Conservation (phyloP, 1,140 invertebrate genomes). For the Carposina sasakii region DNA sequence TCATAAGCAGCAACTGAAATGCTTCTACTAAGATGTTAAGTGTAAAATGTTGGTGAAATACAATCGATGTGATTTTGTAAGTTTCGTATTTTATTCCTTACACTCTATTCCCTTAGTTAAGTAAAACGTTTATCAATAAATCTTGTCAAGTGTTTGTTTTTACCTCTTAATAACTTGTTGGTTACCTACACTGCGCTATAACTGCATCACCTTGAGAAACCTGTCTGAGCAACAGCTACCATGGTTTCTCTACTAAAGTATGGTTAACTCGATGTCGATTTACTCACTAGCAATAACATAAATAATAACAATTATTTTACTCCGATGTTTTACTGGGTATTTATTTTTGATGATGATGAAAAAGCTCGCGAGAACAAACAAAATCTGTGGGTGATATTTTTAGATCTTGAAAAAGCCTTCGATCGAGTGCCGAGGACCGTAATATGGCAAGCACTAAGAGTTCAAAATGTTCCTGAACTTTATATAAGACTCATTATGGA, state of each 20-base stretch:
- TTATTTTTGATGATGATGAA: no score
- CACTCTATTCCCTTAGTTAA: slow-evolving; percentile 1
- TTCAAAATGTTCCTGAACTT: neutral
- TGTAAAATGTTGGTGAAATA: slow-evolving; percentile 72
- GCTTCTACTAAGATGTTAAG: slow-evolving; percentile 67
- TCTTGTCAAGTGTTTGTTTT: no score
- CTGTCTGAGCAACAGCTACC: no score
- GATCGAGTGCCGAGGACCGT: neutral
- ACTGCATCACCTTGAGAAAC: no score
- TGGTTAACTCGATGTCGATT: no score
- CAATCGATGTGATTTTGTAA: slow-evolving; percentile 72
- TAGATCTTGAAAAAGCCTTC: neutral
- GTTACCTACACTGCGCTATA: no score
- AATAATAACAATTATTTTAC: no score
- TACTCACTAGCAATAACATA: no score
- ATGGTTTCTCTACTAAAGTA: no score
- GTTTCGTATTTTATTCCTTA: slow-evolving; percentile 47
- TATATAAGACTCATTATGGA: neutral
- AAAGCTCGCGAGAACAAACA: neutral
- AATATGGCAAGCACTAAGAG: neutral
- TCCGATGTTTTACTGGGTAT: no score
- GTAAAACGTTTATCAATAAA: no score
- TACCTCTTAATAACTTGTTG: no score
- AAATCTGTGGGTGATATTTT: neutral
- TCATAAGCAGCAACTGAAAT: slow-evolving; percentile 63